These are phyloP conservation scores for Neodiprion virginianus DNA, from an alignment of 1,140 invertebrate species.

Conservation along the genomic window DNA sequence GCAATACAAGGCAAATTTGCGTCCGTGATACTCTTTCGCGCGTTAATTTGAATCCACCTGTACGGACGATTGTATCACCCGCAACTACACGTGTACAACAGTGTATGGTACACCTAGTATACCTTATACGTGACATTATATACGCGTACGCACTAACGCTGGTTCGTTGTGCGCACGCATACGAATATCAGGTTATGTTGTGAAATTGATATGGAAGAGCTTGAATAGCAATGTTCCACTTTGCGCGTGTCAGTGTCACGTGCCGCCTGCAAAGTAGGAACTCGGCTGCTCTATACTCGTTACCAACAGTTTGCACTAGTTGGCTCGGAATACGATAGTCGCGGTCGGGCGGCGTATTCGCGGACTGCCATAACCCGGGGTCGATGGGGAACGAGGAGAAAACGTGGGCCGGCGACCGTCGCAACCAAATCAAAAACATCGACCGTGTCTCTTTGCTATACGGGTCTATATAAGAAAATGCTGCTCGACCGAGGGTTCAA, in stretches of 20 bases:
- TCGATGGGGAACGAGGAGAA: neutral
- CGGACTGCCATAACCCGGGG: neutral
- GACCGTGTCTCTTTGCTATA: neutral
- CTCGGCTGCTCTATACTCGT: neutral
- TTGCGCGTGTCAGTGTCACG: slow-evolving; percentile 6
- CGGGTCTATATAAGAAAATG: too few relatives aligned
- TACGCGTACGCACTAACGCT: too few relatives aligned
- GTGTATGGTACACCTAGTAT: too few relatives aligned
- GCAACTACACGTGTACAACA: too few relatives aligned
- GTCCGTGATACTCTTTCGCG: too few relatives aligned
- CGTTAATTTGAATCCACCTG: too few relatives aligned
- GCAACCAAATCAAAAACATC: neutral
- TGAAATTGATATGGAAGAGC: slow-evolving; percentile 5
- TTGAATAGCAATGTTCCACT: neutral
- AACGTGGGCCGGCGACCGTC: neutral
- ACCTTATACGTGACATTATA: too few relatives aligned
- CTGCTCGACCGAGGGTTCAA: too few relatives aligned
- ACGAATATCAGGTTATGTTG: neutral
- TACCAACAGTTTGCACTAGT: neutral
- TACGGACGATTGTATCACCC: too few relatives aligned
- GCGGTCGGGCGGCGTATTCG: neutral
- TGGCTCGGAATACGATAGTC: neutral
- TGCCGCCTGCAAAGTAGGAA: slow-evolving; percentile 6
- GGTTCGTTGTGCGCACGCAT: too few relatives aligned
- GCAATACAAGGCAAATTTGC: too few relatives aligned